These are phyloP conservation scores for Heliconius cydno DNA, from an alignment of 2,888 invertebrate species.

Conservation along the genomic window DNA sequence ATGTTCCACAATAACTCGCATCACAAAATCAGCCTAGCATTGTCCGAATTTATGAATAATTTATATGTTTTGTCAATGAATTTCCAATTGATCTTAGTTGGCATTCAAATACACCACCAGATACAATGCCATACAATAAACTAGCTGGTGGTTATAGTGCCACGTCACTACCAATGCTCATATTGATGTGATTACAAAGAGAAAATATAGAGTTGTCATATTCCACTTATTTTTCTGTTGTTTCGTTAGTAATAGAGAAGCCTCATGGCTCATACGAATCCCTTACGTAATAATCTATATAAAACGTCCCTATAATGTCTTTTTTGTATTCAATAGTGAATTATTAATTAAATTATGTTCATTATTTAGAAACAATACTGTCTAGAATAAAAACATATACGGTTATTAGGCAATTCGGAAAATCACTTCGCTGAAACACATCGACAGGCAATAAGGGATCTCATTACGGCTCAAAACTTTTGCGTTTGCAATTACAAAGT, in stretches of 20 bases:
- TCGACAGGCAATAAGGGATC: constrained; percentile 60
- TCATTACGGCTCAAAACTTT: constrained; percentile 54
- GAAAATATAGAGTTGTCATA: neutral
- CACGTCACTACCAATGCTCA: neutral
- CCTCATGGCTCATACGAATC: neutral
- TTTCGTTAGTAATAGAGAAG: neutral
- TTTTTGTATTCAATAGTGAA: neutral
- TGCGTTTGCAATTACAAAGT: constrained; percentile 50
- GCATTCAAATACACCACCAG: constrained; percentile 33
- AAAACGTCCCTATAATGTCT: neutral
- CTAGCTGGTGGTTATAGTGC: neutral
- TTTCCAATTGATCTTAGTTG: constrained; percentile 40
- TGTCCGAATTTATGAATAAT: constrained; percentile 40
- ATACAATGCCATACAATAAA: constrained; percentile 3
- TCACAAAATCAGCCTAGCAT: constrained; percentile 27
- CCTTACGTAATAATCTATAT: neutral
- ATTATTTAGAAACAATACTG: neutral
- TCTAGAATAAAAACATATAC: neutral
- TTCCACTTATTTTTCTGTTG: neutral
- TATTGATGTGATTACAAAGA: neutral
- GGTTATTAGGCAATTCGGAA: constrained; percentile 44
- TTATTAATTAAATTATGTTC: neutral
- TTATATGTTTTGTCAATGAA: constrained; percentile 34
- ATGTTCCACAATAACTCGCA: constrained; percentile 22
- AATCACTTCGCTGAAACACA: constrained; percentile 53